Conservation (phyloP, 2,113 vertebrate genomes). For the Petromus typicus region DNA sequence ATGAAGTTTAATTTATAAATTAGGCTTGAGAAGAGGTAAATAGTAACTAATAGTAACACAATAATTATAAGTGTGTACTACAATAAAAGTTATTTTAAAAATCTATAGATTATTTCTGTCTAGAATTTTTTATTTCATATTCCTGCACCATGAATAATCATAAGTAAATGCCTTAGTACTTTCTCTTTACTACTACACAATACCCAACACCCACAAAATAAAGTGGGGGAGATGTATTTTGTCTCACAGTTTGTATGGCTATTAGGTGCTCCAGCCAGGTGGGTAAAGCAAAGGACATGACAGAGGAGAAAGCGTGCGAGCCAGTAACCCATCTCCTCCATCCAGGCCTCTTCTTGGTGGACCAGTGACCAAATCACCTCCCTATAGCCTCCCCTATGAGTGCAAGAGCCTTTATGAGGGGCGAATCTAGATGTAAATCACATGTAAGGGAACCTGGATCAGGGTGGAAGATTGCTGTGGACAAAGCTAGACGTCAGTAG, state of each 20-base stretch:
- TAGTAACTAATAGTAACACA: neutral
- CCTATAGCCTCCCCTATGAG: neutral
- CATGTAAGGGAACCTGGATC: too few species aligned
- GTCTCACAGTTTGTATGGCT: neutral
- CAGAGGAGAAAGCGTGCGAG: neutral
- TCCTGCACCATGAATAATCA: neutral
- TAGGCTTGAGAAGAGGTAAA: neutral
- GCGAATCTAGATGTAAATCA: neutral
- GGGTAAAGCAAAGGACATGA: neutral
- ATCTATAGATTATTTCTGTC: neutral
- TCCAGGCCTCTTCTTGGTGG: neutral
- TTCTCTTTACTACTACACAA: neutral
- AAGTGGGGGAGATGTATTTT: neutral
- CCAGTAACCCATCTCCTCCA: neutral
- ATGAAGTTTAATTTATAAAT: neutral
- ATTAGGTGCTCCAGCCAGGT: neutral
- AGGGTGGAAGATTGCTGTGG: too few species aligned
- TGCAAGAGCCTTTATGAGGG: neutral
- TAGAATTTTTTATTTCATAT: neutral
- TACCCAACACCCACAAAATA: neutral
- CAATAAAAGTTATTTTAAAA: neutral
- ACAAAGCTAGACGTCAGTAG: neutral
- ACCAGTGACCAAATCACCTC: neutral
- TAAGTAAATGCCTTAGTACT: neutral
- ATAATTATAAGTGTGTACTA: neutral